Percentiles rank a stretch among this genome's conserved stretches.
Conservation (phyloP, 1,140 invertebrate genomes). For the Drosophila azteca region DNA sequence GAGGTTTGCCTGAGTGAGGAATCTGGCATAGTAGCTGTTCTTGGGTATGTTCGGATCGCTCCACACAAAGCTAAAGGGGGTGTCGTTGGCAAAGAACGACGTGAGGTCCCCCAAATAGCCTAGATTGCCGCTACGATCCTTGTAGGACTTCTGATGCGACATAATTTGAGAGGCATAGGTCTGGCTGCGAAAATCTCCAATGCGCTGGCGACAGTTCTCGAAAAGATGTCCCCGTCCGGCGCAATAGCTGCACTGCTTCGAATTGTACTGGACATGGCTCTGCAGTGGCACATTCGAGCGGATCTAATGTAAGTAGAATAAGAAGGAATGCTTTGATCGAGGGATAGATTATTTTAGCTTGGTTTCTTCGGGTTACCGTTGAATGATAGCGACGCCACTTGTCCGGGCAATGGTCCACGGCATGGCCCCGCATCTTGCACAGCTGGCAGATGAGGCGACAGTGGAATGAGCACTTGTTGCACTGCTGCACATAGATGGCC, state of each 20-base stretch:
- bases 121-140: slow-evolving; percentile 48
- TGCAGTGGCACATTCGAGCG: slow-evolving; percentile 80
- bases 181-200: slow-evolving; percentile 55
- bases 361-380: slow-evolving; percentile 84
- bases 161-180: slow-evolving; percentile 52
- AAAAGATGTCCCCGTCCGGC: slow-evolving; percentile 86
- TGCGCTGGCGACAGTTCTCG: slow-evolving; percentile 84
- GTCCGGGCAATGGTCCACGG: slow-evolving; percentile 86
- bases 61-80: slow-evolving; percentile 62
- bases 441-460: slow-evolving; percentile 84
- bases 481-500: slow-evolving; percentile 85
- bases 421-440: slow-evolving; percentile 87
- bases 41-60: slow-evolving; percentile 43
- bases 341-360: slow-evolving; percentile 9
- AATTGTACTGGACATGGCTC: slow-evolving; percentile 77
- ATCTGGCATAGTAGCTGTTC: slow-evolving; percentile 64
- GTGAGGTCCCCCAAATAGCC: slow-evolving; percentile 14
- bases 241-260: slow-evolving; percentile 87
- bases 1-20: slow-evolving; percentile 54
- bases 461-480: slow-evolving; percentile 86
- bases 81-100: slow-evolving; percentile 39
- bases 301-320: slow-evolving; percentile 66
- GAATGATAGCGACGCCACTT: slow-evolving; percentile 88
- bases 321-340: background rate
- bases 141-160: slow-evolving; percentile 71